phyloP scores from a whole-genome alignment of 2,113 vertebrate genomes.

The Sylvia atricapilla region DNA sequence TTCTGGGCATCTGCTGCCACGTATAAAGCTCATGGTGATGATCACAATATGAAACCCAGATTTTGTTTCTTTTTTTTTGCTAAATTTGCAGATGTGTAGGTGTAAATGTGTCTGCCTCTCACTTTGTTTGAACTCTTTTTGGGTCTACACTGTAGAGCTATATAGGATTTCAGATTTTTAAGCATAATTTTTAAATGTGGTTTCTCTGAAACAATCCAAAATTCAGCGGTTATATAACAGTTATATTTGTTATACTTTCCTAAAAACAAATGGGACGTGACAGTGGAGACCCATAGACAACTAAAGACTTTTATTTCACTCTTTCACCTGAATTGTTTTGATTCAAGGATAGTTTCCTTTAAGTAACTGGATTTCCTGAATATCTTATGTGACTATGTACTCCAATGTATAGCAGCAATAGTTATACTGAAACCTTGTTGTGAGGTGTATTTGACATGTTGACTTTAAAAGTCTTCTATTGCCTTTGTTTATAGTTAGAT shows the following conservation, averaged over 20 bases:
- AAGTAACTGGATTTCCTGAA: background rate
- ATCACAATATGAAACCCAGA: background rate
- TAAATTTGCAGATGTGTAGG: background rate
- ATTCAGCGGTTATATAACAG: background rate
- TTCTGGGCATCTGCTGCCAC: background rate
- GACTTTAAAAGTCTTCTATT: background rate
- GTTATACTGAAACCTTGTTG: background rate
- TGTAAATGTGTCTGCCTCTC: background rate
- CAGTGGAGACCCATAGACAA: background rate
- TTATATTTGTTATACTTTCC: background rate
- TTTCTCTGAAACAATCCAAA: background rate
- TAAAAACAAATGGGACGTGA: background rate
- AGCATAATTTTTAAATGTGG: background rate
- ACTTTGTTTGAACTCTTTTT: background rate
- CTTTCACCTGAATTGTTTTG: background rate
- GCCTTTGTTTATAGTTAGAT: background rate
- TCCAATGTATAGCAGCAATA: accelerated
- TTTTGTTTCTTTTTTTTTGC: background rate
- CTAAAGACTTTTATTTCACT: background rate
- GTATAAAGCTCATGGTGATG: background rate
- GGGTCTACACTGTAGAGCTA: background rate
- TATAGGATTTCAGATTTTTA: background rate
- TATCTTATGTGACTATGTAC: background rate
- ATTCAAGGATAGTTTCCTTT: background rate
- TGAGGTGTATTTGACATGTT: background rate